Evolutionary conservation across 2,888 invertebrate species (phyloP).

Genomic region (Tipula unca): DNA sequence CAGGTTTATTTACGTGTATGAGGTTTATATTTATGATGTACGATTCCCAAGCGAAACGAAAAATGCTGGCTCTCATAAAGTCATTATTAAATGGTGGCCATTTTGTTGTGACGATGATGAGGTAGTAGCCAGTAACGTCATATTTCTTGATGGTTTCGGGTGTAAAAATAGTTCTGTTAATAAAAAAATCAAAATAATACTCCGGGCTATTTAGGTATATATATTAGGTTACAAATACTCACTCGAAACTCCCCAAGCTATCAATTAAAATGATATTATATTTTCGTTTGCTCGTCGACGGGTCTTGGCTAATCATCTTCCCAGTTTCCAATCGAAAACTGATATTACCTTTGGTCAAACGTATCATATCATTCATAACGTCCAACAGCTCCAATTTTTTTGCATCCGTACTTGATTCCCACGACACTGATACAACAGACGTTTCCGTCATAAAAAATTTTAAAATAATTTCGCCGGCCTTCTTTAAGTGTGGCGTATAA

Average conservation of each 20-base stretch:
- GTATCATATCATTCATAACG: not conserved
- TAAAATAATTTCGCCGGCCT: not conserved
- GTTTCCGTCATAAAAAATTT: not conserved
- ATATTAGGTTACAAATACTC: not conserved
- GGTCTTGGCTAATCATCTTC: not conserved
- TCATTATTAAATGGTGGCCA: no score
- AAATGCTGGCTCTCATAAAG: not conserved
- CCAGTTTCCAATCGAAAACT: not conserved
- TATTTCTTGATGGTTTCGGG: not conserved
- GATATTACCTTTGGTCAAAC: not conserved
- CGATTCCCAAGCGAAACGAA: constrained; percentile 21
- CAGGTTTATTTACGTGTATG: not conserved
- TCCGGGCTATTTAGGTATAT: no score
- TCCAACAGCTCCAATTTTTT: not conserved
- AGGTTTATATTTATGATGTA: constrained; percentile 21
- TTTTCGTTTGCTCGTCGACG: not conserved
- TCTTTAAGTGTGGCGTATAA: no score
- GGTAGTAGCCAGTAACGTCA: not conserved
- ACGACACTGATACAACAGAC: not conserved
- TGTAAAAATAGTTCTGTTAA: not conserved
- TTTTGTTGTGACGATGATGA: not conserved
- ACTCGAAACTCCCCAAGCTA: not conserved
- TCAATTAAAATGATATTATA: not conserved
- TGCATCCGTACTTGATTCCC: not conserved
- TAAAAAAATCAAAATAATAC: no score